Percentiles rank a stretch among this genome's conserved stretches.
Conservation (phyloP, 23 tunicate genomes). For the Styela clava region DNA sequence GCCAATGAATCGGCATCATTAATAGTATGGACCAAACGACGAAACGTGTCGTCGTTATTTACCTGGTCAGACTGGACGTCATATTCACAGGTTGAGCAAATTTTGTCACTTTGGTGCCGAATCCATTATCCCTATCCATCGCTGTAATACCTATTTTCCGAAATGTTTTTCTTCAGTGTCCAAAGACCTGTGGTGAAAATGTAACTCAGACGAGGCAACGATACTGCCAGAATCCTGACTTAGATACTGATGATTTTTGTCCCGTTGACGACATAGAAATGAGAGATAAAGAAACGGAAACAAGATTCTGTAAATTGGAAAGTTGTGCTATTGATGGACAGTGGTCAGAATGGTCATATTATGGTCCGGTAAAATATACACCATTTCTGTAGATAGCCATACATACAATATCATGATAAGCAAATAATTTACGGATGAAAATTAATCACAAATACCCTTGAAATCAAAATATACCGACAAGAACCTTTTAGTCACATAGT, state of each 20-base stretch:
- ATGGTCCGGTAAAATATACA: slow-evolving; percentile 7
- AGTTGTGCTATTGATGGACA: slow-evolving; percentile 39
- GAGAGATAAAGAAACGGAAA: background rate
- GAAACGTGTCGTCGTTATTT: background rate
- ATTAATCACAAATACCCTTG: too few species aligned
- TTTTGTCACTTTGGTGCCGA: too few species aligned
- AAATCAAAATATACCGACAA: too few species aligned
- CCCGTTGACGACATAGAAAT: background rate
- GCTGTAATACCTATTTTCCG: too few species aligned
- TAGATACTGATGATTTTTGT: slow-evolving; percentile 1
- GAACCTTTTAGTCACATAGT: too few species aligned
- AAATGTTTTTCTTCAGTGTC: too few species aligned
- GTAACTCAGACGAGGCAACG: background rate
- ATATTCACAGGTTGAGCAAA: slow-evolving; percentile 24
- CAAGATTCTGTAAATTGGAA: background rate
- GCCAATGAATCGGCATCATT: background rate
- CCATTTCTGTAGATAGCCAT: background rate
- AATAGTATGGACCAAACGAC: slow-evolving; percentile 6
- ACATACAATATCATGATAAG: background rate
- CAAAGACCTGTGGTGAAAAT: slow-evolving; percentile 19
- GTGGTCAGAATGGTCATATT: slow-evolving; percentile 49
- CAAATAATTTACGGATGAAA: background rate
- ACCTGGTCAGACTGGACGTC: slow-evolving; percentile 26
- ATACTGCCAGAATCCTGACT: slow-evolving; percentile 11
- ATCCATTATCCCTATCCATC: too few species aligned